Percentiles rank a stretch among this genome's conserved stretches.
These are phyloP conservation scores for Mesocricetus auratus DNA, from an alignment of 2,113 vertebrate genomes.

Conservation along the genomic window DNA sequence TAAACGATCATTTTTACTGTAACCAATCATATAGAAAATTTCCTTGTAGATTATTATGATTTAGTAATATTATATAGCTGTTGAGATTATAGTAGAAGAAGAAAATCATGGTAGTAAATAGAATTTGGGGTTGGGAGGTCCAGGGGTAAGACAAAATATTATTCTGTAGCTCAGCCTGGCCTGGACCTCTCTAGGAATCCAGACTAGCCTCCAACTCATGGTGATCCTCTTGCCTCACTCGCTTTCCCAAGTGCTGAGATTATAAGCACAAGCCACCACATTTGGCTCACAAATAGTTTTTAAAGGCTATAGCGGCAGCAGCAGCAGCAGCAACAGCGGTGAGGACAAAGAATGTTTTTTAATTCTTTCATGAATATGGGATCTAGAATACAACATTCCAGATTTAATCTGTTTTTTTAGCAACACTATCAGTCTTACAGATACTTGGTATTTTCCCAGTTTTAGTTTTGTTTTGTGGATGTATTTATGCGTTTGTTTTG, in stretches of 20 bases:
- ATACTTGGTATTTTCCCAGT: not conserved
- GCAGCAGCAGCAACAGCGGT: no score
- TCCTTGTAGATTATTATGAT: not conserved
- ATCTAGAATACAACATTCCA: not conserved
- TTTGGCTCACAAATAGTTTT: not conserved
- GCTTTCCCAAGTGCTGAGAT: not conserved
- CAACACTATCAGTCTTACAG: not conserved
- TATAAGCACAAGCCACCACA: not conserved
- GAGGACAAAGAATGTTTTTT: not conserved
- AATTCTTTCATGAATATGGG: not conserved
- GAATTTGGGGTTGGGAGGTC: not conserved
- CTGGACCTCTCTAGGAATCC: not conserved
- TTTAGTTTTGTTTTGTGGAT: not conserved
- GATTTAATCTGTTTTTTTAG: not conserved
- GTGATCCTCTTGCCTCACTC: not conserved
- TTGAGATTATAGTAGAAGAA: not conserved
- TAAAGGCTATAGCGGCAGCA: not conserved
- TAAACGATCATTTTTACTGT: not conserved
- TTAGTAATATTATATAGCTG: not conserved
- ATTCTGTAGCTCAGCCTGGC: not conserved
- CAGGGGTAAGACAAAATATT: not conserved
- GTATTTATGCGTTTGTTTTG: not conserved
- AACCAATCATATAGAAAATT: not conserved
- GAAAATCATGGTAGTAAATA: not conserved
- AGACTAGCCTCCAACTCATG: not conserved